Evolutionary conservation across 1,140 invertebrate genomes (phyloP), one percentile per base, ranked within the genome.

Genomic region (Drusus annulatus): DNA sequence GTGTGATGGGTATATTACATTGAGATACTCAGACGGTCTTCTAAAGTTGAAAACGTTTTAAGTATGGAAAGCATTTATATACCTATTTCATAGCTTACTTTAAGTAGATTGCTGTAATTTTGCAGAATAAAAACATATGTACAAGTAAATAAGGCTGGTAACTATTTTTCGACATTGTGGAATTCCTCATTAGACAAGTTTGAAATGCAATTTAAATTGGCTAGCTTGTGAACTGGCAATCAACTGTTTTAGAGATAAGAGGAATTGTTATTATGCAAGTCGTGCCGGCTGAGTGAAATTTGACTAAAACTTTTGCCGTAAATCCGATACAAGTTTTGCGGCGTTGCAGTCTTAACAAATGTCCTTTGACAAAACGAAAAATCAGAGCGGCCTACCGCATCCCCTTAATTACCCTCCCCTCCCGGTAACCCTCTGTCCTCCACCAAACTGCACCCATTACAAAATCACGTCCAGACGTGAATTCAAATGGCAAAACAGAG

Each of bases 361-460:
- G 69, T 74, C 69, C 76, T 71, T 78, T 54, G 80, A 73, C 75
- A 81, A 78, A 78, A 78, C 74, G 80, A 81, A 81, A 81, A 81
- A 81, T 81, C 80, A 65, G 76, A 60, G 63, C 65, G 68, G 52
- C 74, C 79, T 74, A 74, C 69, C 69, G 69, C 69, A 75, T 63
- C 80, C 69, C 69, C 69, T 74, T 51, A 74, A 74, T 74, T 74
- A 74, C 69, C 8, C 69, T 8, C 69, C 69, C 69, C 52, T 56
- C n/a, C 23, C 25, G 15, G 2, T 21, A 21, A 16, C 52, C 36
- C 8, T 54, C 65, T 60, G 23, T 62, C 45, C 80, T 51, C 21
- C 65, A 17, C 65, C 65, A 36, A 50, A n/a, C 65, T 50, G 65
- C 65, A 69, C 65, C 65, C 31, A 69, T 69, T 69, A 69, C 65